Percentiles rank a stretch among this genome's conserved stretches.
Conservation (phyloP, 2,888 invertebrate species). For the Agrenia bidenticulata region DNA sequence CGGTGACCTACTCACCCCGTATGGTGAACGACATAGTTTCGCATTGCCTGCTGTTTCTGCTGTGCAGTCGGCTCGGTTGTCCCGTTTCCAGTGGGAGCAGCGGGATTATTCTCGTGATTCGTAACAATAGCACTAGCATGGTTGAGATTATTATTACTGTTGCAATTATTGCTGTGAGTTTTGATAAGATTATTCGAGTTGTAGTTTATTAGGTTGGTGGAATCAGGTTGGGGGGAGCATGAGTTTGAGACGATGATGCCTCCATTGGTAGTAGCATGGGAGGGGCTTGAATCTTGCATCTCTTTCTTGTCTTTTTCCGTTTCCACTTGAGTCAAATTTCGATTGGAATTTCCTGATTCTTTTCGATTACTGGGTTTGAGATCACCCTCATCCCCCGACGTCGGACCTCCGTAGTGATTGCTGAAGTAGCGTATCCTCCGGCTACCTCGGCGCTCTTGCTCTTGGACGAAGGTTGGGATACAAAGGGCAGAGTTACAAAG, state of each 20-base stretch:
- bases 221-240: background rate
- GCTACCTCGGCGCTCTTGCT: slow-evolving; percentile 40
- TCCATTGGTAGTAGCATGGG: background rate
- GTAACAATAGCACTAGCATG: slow-evolving; percentile 2
- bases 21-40: slow-evolving; percentile 31
- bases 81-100: background rate
- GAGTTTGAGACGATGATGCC: background rate
- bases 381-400: slow-evolving; percentile 18
- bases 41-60: slow-evolving; percentile 26
- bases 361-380: background rate
- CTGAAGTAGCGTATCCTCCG: slow-evolving; percentile 33
- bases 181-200: slow-evolving; percentile 15
- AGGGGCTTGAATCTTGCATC: background rate
- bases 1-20: slow-evolving; percentile 12
- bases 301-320: slow-evolving; percentile 5
- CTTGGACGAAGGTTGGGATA: slow-evolving; percentile 76
- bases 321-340: background rate
- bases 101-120: too few relatives aligned
- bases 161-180: slow-evolving; percentile 38
- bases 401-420: slow-evolving; percentile 21
- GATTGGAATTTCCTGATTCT: background rate
- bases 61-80: slow-evolving; percentile 1
- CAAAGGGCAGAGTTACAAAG: slow-evolving; percentile 78
- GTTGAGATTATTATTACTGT: slow-evolving; percentile 31
- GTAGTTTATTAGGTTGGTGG: background rate